These are phyloP conservation scores for Delphinus delphis DNA, from an alignment of 2,113 vertebrate species.

Conservation along the genomic window DNA sequence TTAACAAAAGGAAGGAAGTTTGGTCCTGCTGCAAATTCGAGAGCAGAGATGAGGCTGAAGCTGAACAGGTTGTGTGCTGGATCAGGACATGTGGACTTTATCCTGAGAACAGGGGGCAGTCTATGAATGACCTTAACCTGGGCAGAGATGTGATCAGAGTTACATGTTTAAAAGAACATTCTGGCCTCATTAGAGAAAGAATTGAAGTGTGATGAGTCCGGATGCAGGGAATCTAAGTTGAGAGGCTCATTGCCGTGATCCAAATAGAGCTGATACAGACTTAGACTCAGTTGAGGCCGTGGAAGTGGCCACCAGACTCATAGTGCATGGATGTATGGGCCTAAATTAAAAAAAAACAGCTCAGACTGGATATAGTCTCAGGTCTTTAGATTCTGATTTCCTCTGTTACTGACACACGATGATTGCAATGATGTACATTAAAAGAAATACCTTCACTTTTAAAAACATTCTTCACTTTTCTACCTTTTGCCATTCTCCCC, in stretches of 20 bases:
- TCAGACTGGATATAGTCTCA: background rate
- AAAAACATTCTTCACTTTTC: constrained; percentile 19
- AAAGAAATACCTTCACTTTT: constrained; percentile 18
- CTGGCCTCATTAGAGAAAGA: background rate
- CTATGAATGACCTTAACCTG: background rate
- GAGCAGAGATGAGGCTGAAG: background rate
- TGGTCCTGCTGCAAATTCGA: background rate
- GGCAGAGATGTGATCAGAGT: background rate
- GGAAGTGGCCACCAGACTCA: background rate
- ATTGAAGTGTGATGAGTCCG: background rate
- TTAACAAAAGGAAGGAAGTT: background rate
- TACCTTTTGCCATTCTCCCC: constrained; percentile 36
- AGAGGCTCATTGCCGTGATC: background rate
- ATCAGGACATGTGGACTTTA: background rate
- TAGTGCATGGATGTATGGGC: accelerated
- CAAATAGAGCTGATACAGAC: background rate
- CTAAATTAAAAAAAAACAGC: background rate
- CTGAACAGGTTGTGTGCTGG: background rate
- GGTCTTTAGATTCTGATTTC: background rate
- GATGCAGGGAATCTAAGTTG: background rate
- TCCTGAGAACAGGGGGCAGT: background rate
- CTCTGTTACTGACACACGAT: background rate
- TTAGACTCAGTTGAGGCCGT: background rate
- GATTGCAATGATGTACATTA: background rate
- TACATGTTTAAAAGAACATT: background rate